phyloP scores from a whole-genome alignment of 2,888 invertebrate species.

The Lithodes maja region DNA sequence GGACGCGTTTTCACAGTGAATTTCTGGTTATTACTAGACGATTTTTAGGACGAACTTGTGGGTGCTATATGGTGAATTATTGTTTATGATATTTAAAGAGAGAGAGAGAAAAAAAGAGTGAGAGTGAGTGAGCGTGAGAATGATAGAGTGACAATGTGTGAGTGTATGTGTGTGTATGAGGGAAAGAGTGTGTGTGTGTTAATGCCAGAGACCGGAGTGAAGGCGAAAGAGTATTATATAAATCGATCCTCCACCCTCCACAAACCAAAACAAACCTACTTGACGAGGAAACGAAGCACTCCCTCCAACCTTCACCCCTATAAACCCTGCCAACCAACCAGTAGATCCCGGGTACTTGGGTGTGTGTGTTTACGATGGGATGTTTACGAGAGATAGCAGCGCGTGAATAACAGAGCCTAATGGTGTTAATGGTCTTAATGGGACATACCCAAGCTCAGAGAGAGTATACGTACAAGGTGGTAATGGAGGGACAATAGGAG shows the following conservation, averaged over 20 bases:
- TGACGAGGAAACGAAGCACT: no score
- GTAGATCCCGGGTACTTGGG: not conserved
- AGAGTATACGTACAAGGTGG: not conserved
- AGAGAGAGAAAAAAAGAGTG: not conserved
- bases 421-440: not conserved
- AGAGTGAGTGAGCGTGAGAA: not conserved
- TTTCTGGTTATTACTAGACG: no score
- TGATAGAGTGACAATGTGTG: not conserved
- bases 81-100: not conserved
- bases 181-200: not conserved
- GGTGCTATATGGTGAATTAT: no score
- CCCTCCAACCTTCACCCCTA: no score
- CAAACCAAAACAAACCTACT: no score
- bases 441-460: not conserved
- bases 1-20: no score
- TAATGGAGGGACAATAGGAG: not conserved
- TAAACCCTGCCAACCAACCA: no score
- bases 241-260: no score
- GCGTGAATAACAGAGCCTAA: not conserved
- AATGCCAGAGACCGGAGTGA: not conserved
- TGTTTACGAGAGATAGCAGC: not conserved
- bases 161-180: not conserved
- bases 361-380: not conserved
- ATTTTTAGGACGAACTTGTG: no score
- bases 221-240: no score